Base-by-base conservation (phyloP, 2,113 vertebrate genomes). In the Synodontis membranacea region DNA sequence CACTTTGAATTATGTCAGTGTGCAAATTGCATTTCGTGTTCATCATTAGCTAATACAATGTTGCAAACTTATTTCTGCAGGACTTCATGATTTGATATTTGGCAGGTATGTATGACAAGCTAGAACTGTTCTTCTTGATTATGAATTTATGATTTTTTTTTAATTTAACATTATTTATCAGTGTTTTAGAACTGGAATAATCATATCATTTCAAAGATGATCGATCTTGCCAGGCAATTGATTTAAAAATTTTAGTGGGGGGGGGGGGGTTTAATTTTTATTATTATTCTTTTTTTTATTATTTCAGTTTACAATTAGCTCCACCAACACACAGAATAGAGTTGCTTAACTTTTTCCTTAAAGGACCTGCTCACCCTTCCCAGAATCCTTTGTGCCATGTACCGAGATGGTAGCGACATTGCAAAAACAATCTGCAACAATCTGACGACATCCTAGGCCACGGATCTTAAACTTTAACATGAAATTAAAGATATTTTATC, bases 31-130 rank as follows among this genome's bases (percentile, higher is more conserved):
- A 56, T 56, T 11, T 58, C 25, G 42, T 58, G 52, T 2, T 37
- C 31, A 37, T 79, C n/a, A 52, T 19, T 79, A 42, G 11, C 78
- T 58, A 80, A 28, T 15, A 46, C 15, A 11, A 11, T 79, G 21
- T 80, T 76, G 9, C 48, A 3, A 37, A 5, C 87, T 72, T 91
- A 17, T 84, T 37, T 84, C 64, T 44, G n/a, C 91, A 96, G 96
- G 96, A 37, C 91, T 97, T 37, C 96, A 96, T 28, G 94, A 96
- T 88, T 86, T 96, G 90, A 90, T 97, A 90, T 96, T 97, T 92
- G 94, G 96, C 93, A 88, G 88, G 96, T 96, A 92, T 95, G 96
- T 95, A 92, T 86, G 17, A 81, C 17, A 85, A 78, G 3, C 17
- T 25, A 4, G 6, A 58, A 64, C 5, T 1, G 2, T 83, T 46